These are phyloP conservation scores for Origma solitaria DNA, from an alignment of 2,113 vertebrate genomes.

Conservation along the genomic window DNA sequence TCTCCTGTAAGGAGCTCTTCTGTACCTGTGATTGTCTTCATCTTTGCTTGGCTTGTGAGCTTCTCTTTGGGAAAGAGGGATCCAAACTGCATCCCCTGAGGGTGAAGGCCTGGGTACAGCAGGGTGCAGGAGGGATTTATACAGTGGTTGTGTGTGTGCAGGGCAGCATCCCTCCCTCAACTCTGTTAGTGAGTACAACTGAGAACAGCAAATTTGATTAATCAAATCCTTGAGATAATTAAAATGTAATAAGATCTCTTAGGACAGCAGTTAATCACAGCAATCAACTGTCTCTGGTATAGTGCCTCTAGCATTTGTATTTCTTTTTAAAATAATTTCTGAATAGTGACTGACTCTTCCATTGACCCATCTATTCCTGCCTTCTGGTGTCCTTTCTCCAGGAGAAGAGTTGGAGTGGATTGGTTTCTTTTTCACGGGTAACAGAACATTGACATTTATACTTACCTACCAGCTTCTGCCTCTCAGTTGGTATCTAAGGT, in stretches of 20 bases:
- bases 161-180: background rate
- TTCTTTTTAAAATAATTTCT: background rate
- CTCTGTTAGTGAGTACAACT: background rate
- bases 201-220: background rate
- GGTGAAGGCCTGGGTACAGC: background rate
- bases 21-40: background rate
- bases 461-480: background rate
- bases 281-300: background rate
- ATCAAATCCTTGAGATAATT: background rate
- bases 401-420: background rate
- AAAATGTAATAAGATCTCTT: background rate
- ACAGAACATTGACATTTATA: background rate
- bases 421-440: background rate
- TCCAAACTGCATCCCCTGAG: background rate
- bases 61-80: background rate
- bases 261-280: background rate
- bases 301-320: background rate
- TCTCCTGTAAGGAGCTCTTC: background rate
- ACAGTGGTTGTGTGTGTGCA: background rate
- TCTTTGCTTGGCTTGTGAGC: background rate
- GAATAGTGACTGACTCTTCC: background rate
- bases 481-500: background rate
- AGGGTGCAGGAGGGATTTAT: background rate
- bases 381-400: background rate
- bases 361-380: background rate